A percentile compares a stretch with the other conserved stretches of the same genome.
Conservation (phyloP, 35 echinoderm and acorn worm species). For the Holothuria glaberrima region DNA sequence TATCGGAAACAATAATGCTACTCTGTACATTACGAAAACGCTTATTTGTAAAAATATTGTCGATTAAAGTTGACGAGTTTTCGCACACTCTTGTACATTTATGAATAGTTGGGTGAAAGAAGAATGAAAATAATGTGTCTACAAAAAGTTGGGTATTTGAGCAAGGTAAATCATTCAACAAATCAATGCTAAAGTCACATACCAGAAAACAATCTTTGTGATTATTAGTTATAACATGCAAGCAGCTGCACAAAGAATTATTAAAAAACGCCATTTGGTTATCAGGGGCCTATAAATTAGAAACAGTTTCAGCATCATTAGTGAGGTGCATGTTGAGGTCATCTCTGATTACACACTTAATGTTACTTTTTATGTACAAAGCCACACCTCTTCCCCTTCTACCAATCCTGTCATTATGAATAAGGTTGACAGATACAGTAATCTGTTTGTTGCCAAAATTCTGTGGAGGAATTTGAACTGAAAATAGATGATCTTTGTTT, state of each 20-base stretch:
- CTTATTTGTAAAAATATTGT: no score
- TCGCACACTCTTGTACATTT: no score
- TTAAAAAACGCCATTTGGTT: slow-evolving; percentile 10
- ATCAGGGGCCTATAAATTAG: slow-evolving; percentile 20
- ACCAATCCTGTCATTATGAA: no score
- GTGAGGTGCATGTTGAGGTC: neutral
- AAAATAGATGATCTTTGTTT: no score
- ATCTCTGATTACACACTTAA: slow-evolving; percentile 10
- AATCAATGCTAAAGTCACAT: no score
- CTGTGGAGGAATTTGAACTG: no score
- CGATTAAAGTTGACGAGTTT: no score
- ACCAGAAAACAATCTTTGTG: slow-evolving; percentile 7
- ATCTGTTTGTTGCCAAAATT: no score
- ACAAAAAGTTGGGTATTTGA: neutral
- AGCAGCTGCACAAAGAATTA: slow-evolving; percentile 20
- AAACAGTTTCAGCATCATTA: no score
- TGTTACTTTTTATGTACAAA: slow-evolving; percentile 1
- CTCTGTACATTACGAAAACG: neutral
- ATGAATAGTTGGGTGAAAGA: no score
- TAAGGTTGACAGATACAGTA: no score
- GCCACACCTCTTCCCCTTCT: slow-evolving; percentile 25
- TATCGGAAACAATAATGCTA: slow-evolving; percentile 16
- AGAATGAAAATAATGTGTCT: no score
- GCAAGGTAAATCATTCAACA: slow-evolving; percentile 21
- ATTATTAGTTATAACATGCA: neutral